Evolutionary conservation across 2,888 invertebrate species (phyloP), one percentile per base, ranked within the genome.

Genomic region (Drosophila macrothrix): DNA sequence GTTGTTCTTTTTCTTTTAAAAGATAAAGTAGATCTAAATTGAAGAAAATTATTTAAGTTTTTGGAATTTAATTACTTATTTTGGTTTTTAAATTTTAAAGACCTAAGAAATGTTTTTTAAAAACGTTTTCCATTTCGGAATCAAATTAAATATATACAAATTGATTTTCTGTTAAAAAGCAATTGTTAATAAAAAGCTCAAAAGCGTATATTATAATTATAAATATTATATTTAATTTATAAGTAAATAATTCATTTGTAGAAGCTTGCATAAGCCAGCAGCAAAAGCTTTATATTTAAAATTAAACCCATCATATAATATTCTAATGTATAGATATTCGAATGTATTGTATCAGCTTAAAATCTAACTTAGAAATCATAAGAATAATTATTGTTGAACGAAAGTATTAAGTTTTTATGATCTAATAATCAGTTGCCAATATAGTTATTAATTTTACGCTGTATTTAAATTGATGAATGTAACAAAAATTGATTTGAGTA

Each of bases 371-470:
- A 78, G 43, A 69, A 66, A 77, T 49, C 43, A 66, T 50, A 55
- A n/a, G 2, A 58, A 9, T 52, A 78, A 60, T 64, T 61, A 43
- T 53, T 55, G 60, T 52, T 16, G 39, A 74, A 82, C 82, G 81
- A 90, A 91, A 88, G 83, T 88, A 88, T 84, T 84, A 87, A 81
- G 73, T 65, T 70, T 76, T 59, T 37, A 37, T 31, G 37, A 25
- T 63, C n/a, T 50, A 29, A 50, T 22, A 43, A 55, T 66, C 49
- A 73, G 65, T 64, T 68, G 72, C 74, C 78, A 77, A 76, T 76
- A 64, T 10, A n/a, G 31, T 58, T 59, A 50, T 56, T 29, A 4
- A 33, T 37, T 67, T 43, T 22, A 7, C 25, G 19, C 12, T 41
- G 46, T 39, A 28, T 58, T 29, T n/a, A 4, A 9, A n/a, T 53